A percentile compares a stretch with the other conserved stretches of the same genome.
These are phyloP conservation scores for Caenorhabditis brenneri DNA, from an alignment of 1,140 invertebrate species.

Conservation along the genomic window DNA sequence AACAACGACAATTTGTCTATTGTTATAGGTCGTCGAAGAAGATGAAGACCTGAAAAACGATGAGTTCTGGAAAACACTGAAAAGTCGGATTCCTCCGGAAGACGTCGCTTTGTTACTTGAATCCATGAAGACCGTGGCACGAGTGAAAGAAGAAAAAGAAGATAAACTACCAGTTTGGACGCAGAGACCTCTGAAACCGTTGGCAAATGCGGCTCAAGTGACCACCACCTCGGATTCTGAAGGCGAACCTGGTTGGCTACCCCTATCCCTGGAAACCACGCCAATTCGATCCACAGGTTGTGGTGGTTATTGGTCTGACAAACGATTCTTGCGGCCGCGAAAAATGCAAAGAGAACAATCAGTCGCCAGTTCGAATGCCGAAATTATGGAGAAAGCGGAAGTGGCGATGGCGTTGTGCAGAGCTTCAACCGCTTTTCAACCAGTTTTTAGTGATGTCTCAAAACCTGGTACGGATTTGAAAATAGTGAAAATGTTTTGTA, in stretches of 20 bases:
- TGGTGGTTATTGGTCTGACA: conserved; percentile 13
- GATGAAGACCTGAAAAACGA: conserved; percentile 19
- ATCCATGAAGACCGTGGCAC: background rate
- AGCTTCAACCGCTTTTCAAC: background rate
- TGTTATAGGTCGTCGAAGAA: background rate
- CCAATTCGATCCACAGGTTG: background rate
- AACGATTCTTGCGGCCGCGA: background rate
- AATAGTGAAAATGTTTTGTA: too few species aligned
- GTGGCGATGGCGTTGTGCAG: background rate
- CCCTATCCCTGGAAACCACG: background rate
- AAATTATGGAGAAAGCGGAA: conserved; percentile 25
- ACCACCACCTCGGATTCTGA: background rate
- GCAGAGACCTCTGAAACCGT: background rate
- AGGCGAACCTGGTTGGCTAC: background rate
- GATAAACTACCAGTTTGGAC: background rate
- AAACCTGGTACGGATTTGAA: background rate
- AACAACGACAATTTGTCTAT: too few species aligned
- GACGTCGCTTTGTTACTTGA: background rate
- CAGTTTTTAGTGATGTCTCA: background rate
- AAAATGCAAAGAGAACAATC: conserved; percentile 22
- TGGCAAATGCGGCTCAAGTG: background rate
- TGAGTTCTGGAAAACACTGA: conserved; percentile 8
- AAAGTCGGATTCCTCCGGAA: background rate
- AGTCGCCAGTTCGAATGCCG: background rate
- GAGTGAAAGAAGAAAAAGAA: background rate